A percentile compares a stretch with the other conserved stretches of the same genome.
Conservation (phyloP, 2,797 vertebrate genomes). For the Lutjanus argentimaculatus region DNA sequence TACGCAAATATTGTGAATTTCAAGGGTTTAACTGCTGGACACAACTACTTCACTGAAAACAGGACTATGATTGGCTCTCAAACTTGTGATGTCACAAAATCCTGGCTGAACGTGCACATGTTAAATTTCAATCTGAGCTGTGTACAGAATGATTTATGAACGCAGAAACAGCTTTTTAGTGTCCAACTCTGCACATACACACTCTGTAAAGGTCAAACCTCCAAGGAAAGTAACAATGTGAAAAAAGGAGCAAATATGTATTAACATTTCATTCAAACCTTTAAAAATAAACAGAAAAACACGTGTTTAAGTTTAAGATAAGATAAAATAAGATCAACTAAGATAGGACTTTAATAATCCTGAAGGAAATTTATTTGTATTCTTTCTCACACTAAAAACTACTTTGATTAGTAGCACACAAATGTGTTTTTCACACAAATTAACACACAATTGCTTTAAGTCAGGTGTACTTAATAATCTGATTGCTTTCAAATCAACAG, state of each 20-base stretch:
- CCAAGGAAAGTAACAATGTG: background rate
- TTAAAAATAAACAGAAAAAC: background rate
- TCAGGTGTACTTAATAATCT: no score
- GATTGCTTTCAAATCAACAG: no score
- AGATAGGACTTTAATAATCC: no score
- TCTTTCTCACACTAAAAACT: background rate
- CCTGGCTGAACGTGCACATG: accelerated
- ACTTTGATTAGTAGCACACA: no score
- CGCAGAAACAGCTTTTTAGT: background rate
- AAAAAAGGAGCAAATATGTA: background rate
- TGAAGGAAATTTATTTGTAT: background rate
- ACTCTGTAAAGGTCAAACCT: background rate
- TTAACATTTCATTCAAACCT: background rate
- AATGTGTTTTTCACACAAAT: no score
- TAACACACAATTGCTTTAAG: no score
- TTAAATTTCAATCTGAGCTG: background rate
- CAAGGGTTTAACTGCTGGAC: background rate
- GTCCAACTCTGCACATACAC: background rate
- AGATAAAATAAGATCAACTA: no score
- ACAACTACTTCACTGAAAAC: background rate
- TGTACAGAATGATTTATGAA: no score
- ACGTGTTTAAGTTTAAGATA: background rate
- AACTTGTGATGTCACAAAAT: conserved; percentile 10
- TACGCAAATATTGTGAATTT: background rate
- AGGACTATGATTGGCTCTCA: background rate